These are phyloP conservation scores for Scopus umbretta DNA, from an alignment of 2,113 vertebrate species.

Conservation along the genomic window DNA sequence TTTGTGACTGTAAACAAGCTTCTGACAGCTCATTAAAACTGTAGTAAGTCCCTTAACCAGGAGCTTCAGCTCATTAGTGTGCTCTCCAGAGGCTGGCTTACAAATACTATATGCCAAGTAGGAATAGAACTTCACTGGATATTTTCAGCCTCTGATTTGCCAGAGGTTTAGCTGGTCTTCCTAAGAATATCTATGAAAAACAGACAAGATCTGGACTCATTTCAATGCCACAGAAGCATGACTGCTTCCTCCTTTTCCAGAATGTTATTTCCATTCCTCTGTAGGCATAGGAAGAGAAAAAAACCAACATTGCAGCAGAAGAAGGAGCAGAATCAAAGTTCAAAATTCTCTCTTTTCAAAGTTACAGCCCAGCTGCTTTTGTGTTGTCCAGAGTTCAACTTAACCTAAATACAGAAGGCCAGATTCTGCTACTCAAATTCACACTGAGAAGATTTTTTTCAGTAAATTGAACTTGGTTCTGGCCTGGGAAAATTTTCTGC, in stretches of 20 bases:
- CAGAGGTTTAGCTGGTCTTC: slow-evolving; percentile 10
- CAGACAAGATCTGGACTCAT: neutral
- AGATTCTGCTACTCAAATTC: neutral
- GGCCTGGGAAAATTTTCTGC: neutral
- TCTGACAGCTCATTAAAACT: slow-evolving; percentile 35
- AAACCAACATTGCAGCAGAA: neutral
- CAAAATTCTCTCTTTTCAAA: neutral
- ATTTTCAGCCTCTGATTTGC: slow-evolving; percentile 4
- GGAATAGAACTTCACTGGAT: neutral
- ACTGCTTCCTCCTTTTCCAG: neutral
- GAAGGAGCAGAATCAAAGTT: neutral
- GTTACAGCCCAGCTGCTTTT: neutral
- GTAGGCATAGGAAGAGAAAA: neutral
- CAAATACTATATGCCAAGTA: neutral
- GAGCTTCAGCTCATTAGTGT: slow-evolving; percentile 28
- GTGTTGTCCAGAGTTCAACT: neutral
- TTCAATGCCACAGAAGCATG: slow-evolving; percentile 5
- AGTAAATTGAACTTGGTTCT: neutral
- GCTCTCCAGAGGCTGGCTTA: slow-evolving; percentile 2
- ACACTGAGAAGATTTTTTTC: neutral
- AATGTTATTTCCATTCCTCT: neutral
- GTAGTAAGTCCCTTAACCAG: neutral
- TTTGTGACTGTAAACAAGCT: slow-evolving; percentile 29
- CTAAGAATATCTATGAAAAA: neutral
- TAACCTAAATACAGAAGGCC: neutral